phyloP scores from a whole-genome alignment of 2,797 vertebrate genomes.

The Myotis vivesi region DNA sequence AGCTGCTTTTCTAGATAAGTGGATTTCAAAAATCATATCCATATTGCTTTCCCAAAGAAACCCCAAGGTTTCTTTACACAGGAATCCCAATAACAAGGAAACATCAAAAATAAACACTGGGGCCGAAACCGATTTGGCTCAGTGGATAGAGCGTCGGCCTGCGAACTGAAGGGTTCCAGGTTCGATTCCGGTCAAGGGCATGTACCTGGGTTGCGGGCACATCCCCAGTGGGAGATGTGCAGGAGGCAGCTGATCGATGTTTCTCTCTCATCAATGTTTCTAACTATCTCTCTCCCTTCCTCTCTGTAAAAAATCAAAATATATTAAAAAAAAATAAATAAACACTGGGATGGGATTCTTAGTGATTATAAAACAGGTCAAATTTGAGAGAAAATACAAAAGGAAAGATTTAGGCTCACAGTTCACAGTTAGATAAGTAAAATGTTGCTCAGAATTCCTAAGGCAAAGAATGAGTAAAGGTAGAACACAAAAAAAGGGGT shows the following conservation, averaged over 20 bases:
- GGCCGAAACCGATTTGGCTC: too few relatives aligned
- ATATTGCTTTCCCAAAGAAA: neutral
- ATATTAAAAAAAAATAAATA: too few relatives aligned
- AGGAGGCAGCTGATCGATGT: too few relatives aligned
- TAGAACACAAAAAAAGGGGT: neutral
- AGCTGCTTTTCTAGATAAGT: constrained; percentile 5
- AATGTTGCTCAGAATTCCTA: neutral
- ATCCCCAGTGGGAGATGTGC: too few relatives aligned
- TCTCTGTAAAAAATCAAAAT: too few relatives aligned
- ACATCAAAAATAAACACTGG: neutral
- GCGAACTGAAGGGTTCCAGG: too few relatives aligned
- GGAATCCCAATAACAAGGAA: neutral
- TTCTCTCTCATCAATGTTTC: too few relatives aligned
- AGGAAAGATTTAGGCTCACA: neutral
- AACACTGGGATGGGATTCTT: neutral
- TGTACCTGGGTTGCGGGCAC: too few relatives aligned
- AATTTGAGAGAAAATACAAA: constrained; percentile 7
- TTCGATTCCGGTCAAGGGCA: too few relatives aligned
- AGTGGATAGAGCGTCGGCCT: too few relatives aligned
- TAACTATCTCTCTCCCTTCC: too few relatives aligned
- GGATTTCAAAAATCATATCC: neutral
- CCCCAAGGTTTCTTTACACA: neutral
- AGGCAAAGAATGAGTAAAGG: neutral
- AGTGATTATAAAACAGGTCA: neutral
- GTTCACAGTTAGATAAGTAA: neutral